These are phyloP conservation scores for Panurus biarmicus DNA, from an alignment of 2,113 vertebrate genomes.

Conservation along the genomic window DNA sequence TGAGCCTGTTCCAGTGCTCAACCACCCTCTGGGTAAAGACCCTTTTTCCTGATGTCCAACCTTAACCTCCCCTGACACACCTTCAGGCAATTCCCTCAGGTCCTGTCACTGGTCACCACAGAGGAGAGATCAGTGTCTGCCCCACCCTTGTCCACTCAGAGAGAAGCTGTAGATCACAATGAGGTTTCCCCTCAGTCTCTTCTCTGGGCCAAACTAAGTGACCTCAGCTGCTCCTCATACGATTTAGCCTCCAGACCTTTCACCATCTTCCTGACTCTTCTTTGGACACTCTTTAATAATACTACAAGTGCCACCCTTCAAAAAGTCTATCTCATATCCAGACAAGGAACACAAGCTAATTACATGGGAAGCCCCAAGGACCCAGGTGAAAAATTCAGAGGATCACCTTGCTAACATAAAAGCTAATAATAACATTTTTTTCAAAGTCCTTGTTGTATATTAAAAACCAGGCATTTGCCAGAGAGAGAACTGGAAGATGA, in stretches of 20 bases:
- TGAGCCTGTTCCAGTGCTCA: neutral
- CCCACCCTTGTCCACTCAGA: neutral
- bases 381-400: neutral
- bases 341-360: neutral
- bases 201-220: neutral
- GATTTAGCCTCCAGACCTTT: neutral
- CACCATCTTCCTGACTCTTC: neutral
- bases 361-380: neutral
- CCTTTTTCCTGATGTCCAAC: neutral
- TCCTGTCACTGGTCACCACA: neutral
- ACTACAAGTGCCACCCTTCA: neutral
- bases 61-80: neutral
- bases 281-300: neutral
- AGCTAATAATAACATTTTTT: neutral
- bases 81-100: neutral
- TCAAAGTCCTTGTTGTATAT: neutral
- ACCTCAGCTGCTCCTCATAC: neutral
- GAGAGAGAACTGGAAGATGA: neutral
- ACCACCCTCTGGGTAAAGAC: neutral
- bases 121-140: neutral
- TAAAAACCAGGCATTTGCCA: neutral
- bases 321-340: neutral
- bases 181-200: neutral
- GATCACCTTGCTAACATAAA: neutral
- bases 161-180: neutral